Percentiles rank a stretch among this genome's conserved stretches.
Evolutionary conservation across 2,113 vertebrate species (phyloP).

Genomic region (Phylloscopus trochilus): DNA sequence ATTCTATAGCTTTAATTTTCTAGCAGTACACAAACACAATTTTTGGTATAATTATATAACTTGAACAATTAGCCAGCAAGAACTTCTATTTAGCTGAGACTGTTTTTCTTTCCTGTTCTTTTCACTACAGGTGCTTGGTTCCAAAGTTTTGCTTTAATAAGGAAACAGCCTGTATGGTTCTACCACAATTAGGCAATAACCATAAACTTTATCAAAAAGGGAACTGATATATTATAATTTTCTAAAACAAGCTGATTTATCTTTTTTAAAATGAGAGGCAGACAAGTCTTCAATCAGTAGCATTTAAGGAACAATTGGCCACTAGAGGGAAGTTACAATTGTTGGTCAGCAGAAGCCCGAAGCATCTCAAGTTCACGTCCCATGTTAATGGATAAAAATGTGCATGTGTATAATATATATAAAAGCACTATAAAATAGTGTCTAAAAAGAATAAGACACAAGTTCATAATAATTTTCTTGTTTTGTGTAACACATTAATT

Average conservation of each 20-base stretch:
- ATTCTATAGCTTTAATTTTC: not conserved
- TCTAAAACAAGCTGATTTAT: not conserved
- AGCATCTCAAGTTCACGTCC: not conserved
- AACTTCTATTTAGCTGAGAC: not conserved
- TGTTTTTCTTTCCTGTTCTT: not conserved
- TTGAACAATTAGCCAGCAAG: not conserved
- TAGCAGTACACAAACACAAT: not conserved
- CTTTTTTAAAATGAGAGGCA: not conserved
- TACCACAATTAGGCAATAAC: not conserved
- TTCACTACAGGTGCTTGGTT: not conserved
- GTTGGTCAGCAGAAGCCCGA: not conserved
- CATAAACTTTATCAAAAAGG: not conserved
- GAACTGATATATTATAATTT: not conserved
- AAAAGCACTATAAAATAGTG: not conserved
- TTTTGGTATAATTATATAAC: not conserved
- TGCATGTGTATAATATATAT: not conserved
- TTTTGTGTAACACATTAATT: not conserved
- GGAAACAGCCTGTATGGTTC: not conserved
- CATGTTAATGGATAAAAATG: not conserved
- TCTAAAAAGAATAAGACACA: not conserved
- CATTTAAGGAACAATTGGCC: not conserved
- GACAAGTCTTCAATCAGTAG: not conserved
- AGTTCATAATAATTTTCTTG: not conserved
- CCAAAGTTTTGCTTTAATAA: not conserved
- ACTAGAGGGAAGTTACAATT: constrained; percentile 18